Evolutionary conservation across 2,888 invertebrate species (phyloP), one percentile per base, ranked within the genome.

Genomic region (Tenthredo distinguenda): DNA sequence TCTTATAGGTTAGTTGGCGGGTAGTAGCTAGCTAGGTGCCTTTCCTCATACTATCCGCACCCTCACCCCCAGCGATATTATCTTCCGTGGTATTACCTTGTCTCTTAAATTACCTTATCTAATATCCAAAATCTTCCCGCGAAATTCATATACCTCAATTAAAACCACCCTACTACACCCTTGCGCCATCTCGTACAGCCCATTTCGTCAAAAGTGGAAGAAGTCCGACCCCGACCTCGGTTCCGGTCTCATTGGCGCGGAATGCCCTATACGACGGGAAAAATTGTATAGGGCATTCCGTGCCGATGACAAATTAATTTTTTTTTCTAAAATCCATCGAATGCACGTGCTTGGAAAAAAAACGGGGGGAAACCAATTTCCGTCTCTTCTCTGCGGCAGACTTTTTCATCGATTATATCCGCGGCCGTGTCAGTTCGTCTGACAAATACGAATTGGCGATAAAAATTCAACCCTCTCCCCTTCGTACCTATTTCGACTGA

Each of bases 41-140:
- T 31, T 34, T 31, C 31, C 62, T 26, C 62, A 62, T 62, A 26
- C 62, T 43, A 5, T 26, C 34, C 10, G 10, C 72, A 3, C 15
- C 18, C 72, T 5, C 15, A 26, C 72, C 15, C 31, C 31, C 50
- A 21, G 76, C 37, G 43, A 55, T 76, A 81, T 81, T 81, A 81
- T 81, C 81, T 62, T 18, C 37, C 81, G 18, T 34, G 40, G 81
- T 62, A 58, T 81, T 81, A 81, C 81, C 81, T 26, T 81, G 81
- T 81, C 81, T 81, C 81, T 81, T 81, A 65, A 81, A 81, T 81
- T 65, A 58, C 62, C 81, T 62, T 40, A 81, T 81, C 81, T 81
- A 81, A 81, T 81, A 81, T 81, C 81, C 62, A 62, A 81, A 65
- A 81, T 81, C 81, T 81, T 55, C 55, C 9, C 15, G n/a, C 31